phyloP scores from a whole-genome alignment of 2,888 invertebrate species.

The Dilophus febrilis region DNA sequence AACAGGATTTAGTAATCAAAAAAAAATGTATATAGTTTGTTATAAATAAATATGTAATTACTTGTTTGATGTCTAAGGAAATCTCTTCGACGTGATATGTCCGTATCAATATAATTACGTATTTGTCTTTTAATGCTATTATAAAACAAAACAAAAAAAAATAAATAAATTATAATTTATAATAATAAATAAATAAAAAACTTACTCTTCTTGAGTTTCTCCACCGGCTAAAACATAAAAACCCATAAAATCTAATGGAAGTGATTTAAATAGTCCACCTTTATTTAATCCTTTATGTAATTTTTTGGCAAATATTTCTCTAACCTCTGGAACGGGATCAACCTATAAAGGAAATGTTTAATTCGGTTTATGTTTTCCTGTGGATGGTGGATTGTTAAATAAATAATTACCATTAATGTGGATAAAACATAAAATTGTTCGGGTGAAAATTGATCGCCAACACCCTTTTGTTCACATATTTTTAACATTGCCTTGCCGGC shows the following conservation, averaged over 20 bases:
- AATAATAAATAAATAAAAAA: constrained; percentile 26
- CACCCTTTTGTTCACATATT: constrained; percentile 91
- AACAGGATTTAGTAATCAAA: too few relatives aligned
- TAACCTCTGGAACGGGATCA: constrained; percentile 63
- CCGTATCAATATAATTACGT: constrained; percentile 70
- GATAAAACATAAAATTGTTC: constrained; percentile 92
- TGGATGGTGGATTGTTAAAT: too few relatives aligned
- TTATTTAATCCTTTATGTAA: constrained; percentile 74
- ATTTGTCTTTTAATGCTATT: constrained; percentile 30
- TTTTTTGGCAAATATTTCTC: constrained; percentile 77
- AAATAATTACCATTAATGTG: constrained; percentile 58
- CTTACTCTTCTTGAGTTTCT: constrained; percentile 54
- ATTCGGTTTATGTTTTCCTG: too few relatives aligned
- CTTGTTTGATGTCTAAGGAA: constrained; percentile 61
- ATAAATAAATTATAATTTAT: too few relatives aligned
- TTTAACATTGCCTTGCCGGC: constrained; percentile 94
- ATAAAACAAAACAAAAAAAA: constrained; percentile 4
- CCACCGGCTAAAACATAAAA: constrained; percentile 82
- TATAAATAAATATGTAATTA: constrained; percentile 11
- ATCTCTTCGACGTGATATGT: constrained; percentile 79
- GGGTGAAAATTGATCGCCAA: constrained; percentile 83
- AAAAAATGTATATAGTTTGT: too few relatives aligned
- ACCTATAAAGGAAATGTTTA: constrained; percentile 38
- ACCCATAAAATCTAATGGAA: constrained; percentile 94
- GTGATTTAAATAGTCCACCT: constrained; percentile 73